These are phyloP conservation scores for Ellobium chinense DNA, from an alignment of 2,888 invertebrate species.

Conservation along the genomic window DNA sequence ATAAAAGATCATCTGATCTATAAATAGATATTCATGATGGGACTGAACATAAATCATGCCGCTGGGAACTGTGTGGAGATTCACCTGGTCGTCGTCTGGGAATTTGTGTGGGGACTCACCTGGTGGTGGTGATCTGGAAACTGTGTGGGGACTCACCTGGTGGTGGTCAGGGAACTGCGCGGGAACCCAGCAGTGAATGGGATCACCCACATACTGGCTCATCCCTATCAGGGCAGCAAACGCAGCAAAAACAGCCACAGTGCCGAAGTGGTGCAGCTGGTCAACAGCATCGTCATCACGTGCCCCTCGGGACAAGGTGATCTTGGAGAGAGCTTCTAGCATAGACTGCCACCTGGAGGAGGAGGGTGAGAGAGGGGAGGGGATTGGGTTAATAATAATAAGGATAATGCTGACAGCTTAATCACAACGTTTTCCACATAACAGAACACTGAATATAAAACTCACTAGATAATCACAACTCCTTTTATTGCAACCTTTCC, in stretches of 20 bases:
- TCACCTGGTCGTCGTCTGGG: background rate
- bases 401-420: no score
- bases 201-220: slow-evolving; percentile 58
- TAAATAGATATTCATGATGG: no score
- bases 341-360: slow-evolving; percentile 52
- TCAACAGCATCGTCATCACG: slow-evolving; percentile 55
- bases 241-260: slow-evolving; percentile 49
- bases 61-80: background rate
- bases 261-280: slow-evolving; percentile 53
- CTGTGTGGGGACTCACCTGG: slow-evolving; percentile 2
- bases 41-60: no score
- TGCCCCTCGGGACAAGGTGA: slow-evolving; percentile 50
- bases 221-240: slow-evolving; percentile 50
- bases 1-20: no score
- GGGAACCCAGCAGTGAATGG: slow-evolving; percentile 57
- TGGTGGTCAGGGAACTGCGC: slow-evolving; percentile 53
- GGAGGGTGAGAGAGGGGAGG: no score
- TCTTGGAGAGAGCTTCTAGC: slow-evolving; percentile 49
- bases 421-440: no score
- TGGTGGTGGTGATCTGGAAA: background rate
- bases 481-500: no score
- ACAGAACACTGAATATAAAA: no score
- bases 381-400: no score
- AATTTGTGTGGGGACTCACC: background rate
- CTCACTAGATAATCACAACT: no score